These are phyloP conservation scores for Enteromius paludinosus DNA, from an alignment of 2,797 vertebrate genomes.

Conservation along the genomic window DNA sequence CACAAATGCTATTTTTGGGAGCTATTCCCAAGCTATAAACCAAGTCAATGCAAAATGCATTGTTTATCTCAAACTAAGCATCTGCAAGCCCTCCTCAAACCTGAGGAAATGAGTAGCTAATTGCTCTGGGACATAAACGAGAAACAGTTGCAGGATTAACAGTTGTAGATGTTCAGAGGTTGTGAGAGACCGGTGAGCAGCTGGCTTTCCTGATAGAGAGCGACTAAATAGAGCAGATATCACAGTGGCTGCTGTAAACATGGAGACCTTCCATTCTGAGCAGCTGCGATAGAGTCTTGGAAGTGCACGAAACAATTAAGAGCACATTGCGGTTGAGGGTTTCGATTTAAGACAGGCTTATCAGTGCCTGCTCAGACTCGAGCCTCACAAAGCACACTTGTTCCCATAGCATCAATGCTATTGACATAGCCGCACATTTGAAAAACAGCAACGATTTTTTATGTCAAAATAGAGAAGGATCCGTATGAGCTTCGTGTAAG, in stretches of 20 bases:
- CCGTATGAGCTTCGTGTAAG: background rate
- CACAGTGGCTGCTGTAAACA: constrained; percentile 28
- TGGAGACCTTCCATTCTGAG: constrained; percentile 32
- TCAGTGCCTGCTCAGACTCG: constrained; percentile 38
- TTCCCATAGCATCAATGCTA: constrained; percentile 15
- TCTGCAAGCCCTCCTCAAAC: constrained; percentile 7
- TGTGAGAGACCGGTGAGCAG: constrained; percentile 12
- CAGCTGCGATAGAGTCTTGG: constrained; percentile 53
- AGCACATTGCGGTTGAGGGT: constrained; percentile 19
- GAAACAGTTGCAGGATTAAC: constrained; percentile 26
- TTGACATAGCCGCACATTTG: background rate
- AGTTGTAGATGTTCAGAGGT: constrained; percentile 31
- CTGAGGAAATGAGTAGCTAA: background rate
- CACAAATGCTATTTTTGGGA: background rate
- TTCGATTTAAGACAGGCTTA: constrained; percentile 32
- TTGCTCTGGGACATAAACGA: constrained; percentile 23
- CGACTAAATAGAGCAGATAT: constrained; percentile 32
- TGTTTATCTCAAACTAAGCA: constrained; percentile 27
- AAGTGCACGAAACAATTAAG: constrained; percentile 42
- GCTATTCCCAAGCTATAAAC: background rate
- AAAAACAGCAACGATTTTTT: constrained; percentile 9
- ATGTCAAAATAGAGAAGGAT: background rate
- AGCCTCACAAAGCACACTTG: constrained; percentile 17
- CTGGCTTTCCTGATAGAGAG: constrained; percentile 48
- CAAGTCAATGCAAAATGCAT: background rate